Evolutionary conservation across 2,797 vertebrate genomes (phyloP), one percentile per base, ranked within the genome.

Genomic region (Diplodus puntazzo): DNA sequence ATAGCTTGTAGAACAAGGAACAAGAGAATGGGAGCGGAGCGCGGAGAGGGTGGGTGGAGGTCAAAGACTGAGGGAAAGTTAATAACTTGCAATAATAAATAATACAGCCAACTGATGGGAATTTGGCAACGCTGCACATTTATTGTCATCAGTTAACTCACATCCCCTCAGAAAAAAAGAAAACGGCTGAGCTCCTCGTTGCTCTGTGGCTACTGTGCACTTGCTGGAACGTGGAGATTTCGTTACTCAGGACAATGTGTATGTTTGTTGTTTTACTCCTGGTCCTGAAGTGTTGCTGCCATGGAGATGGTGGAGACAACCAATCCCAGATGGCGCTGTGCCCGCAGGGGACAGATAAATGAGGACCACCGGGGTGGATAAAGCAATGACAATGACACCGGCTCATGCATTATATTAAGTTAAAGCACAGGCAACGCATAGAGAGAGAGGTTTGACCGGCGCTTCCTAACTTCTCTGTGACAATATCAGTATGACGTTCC

Each of bases 41-140:
- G 84, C 74, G n/a, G 75, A 77, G 82, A 75, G 73, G 83, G 75
- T 80, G 78, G 75, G 86, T 20, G 68, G 84, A 92, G 89, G 92
- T 92, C 93, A 94, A 81, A 88, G 87, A 90, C 88, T 86, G 71
- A 78, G 82, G 89, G 93, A 92, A 95, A 94, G 92, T 92, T 94
- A 94, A 94, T 95, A 95, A 94, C 86, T 92, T 92, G 87, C 89
- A 94, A 95, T 83, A 93, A 94, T 92, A 95, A 94, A 95, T 91
- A 91, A 86, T 78, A 75, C 77, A 89, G 83, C 75, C 17, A 63
- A 85, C 83, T 88, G 89, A 93, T 94, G 94, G 93, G 93, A 95
- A 94, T 91, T 88, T 95, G 93, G 93, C 93, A 79, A 57, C 46
- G n/a, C 52, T 16, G 69, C 83, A 43, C 83, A 84, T 89, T 86